These are phyloP conservation scores for Nanorana parkeri DNA, from an alignment of 2,113 vertebrate species.

Conservation along the genomic window DNA sequence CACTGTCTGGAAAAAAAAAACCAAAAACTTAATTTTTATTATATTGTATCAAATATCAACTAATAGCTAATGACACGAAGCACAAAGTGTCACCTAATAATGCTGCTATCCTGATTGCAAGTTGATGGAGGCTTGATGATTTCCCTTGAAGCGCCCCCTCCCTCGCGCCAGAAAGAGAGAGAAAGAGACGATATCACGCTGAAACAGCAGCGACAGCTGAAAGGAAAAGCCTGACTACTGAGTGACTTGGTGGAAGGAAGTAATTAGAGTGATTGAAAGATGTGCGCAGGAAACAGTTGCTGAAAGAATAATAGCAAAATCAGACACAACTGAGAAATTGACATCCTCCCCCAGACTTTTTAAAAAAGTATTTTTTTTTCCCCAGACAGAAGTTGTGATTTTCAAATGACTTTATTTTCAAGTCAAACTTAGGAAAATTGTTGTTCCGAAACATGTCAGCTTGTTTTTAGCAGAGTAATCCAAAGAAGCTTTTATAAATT, in stretches of 20 bases:
- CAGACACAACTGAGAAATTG: conserved; percentile 43
- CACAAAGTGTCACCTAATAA: background rate
- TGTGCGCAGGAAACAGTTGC: conserved; percentile 12
- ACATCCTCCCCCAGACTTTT: conserved; percentile 9
- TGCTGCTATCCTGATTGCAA: conserved; percentile 7
- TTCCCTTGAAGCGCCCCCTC: conserved; percentile 25
- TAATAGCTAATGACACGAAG: background rate
- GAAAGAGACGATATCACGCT: conserved; percentile 12
- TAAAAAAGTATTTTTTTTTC: background rate
- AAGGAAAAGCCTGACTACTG: conserved; percentile 33
- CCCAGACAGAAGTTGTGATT: background rate
- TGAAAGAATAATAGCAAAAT: conserved; percentile 40
- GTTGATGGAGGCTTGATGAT: conserved; percentile 29
- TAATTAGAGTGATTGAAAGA: conserved; percentile 42
- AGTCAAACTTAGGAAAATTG: background rate
- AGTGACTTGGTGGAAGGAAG: conserved; percentile 44
- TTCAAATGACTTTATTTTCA: conserved; percentile 1
- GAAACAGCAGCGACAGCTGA: conserved; percentile 21
- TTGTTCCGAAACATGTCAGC: no score
- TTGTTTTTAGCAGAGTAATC: no score
- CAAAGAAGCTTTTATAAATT: no score
- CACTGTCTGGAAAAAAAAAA: no score
- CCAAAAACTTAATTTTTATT: background rate
- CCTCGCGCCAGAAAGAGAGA: background rate
- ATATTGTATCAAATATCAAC: background rate